Conservation (phyloP, 1,140 invertebrate species). For the Oncopodura yosiiana region DNA sequence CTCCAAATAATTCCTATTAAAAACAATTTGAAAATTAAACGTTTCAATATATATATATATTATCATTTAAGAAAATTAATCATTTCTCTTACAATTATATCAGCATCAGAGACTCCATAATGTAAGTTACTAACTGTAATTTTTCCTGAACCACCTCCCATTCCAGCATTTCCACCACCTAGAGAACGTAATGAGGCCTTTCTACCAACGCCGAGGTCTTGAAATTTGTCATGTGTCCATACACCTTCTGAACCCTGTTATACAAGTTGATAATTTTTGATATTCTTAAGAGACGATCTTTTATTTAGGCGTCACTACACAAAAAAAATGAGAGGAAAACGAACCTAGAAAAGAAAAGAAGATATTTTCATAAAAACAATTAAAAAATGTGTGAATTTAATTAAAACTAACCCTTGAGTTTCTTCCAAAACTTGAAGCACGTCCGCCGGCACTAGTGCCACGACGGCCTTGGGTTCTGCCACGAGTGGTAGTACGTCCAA, state of each 20-base stretch:
- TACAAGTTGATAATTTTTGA: too few species aligned
- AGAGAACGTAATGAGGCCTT: not conserved
- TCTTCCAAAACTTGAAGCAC: not conserved
- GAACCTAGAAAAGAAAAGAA: too few species aligned
- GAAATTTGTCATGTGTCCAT: slow-evolving; percentile 35
- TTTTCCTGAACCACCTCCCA: slow-evolving; percentile 20
- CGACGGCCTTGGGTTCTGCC: slow-evolving; percentile 4
- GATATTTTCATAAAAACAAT: too few species aligned
- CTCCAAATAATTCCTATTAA: slow-evolving; percentile 79
- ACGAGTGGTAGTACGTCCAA: not conserved
- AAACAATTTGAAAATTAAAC: not conserved
- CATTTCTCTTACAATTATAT: slow-evolving; percentile 26
- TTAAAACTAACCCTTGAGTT: too few species aligned
- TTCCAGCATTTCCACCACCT: not conserved
- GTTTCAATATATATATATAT: not conserved
- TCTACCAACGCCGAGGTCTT: slow-evolving; percentile 25
- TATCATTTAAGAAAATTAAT: not conserved
- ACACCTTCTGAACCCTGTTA: slow-evolving; percentile 27
- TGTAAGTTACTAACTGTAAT: slow-evolving; percentile 33
- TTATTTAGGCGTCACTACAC: too few species aligned
- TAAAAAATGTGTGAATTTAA: too few species aligned
- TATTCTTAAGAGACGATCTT: too few species aligned
- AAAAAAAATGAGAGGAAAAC: too few species aligned
- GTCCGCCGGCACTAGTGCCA: slow-evolving; percentile 7
- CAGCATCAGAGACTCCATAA: slow-evolving; percentile 34